Conservation (phyloP, 2,797 vertebrate species). For the Centropyge bicolor region DNA sequence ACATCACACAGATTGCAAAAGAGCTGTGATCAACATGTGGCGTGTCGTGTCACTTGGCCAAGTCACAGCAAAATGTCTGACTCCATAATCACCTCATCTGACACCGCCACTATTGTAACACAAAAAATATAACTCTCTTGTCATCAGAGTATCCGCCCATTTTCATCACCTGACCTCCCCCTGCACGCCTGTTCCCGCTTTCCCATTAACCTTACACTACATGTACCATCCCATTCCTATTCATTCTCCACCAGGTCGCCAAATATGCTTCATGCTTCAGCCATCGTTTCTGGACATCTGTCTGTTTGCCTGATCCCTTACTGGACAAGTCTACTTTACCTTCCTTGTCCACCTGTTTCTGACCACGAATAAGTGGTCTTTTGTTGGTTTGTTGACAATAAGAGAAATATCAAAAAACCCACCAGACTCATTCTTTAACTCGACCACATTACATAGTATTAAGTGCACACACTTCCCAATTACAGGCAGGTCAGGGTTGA, state of each 20-base stretch:
- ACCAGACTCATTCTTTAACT: background rate
- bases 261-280: background rate
- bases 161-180: background rate
- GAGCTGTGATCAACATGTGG: too few species aligned
- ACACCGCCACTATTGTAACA: background rate
- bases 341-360: background rate
- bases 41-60: too few species aligned
- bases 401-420: background rate
- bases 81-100: background rate
- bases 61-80: too few species aligned
- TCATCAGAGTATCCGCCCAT: too few species aligned
- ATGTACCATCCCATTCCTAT: background rate
- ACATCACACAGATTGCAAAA: too few species aligned
- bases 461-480: constrained; percentile 28
- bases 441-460: background rate
- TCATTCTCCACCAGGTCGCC: too few species aligned
- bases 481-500: constrained; percentile 28
- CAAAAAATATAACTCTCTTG: background rate
- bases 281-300: background rate
- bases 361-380: background rate
- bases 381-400: background rate
- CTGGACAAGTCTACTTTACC: background rate
- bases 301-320: background rate
- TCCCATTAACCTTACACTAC: background rate
- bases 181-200: background rate